Base-by-base conservation (phyloP, 1,140 invertebrate species). In the Parasteatoda tepidariorum region DNA sequence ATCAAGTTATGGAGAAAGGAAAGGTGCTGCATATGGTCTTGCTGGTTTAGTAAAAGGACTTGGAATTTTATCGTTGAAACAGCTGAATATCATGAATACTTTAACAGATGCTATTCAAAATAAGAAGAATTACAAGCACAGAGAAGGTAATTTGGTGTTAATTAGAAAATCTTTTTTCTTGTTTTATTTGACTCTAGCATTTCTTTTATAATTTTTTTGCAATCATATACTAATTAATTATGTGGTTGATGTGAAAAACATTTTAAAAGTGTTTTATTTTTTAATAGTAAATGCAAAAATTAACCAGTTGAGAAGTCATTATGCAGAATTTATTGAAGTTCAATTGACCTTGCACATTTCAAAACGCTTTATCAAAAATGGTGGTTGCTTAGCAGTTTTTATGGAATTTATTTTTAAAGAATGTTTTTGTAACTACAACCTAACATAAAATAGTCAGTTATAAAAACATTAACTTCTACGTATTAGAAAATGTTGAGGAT, bases 1-100 rank as follows among this genome's bases (percentile, higher is more conserved):
- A 2, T 95, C 98, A 84, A 97, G 95, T 87, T 99, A 98, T 89
- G 98, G 97, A n/a, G 97, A 99, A 88, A 91, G 97, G 48, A 95
- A 95, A 89, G 91, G 91, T 54, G 90, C 90, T 34, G 90, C 91
- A 31, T 91, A 91, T 87, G 91, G 91, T 33, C 87, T 92, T 38
- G 90, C 90, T 15, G 90, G 90, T 34, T 87, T 93, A 22, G 95
- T 99, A 3, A 98, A 98, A 89, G 98, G 98, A 0, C 93, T 99
- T 88, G 98, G 98, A 55, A 99, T 99, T 86, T 89, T 98, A 5
- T 95, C 96, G 0, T 89, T 99, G 13, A 99, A 99, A 88, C 97
- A 99, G 87, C 90, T 97, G 48, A 95, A 98, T 86, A 97, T 99
- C 28, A 98, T 99, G 95, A 94, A 93, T 0, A 96, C 94, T 76